Evolutionary conservation across 2,888 invertebrate genomes (phyloP).

Genomic region (Alitta virens): DNA sequence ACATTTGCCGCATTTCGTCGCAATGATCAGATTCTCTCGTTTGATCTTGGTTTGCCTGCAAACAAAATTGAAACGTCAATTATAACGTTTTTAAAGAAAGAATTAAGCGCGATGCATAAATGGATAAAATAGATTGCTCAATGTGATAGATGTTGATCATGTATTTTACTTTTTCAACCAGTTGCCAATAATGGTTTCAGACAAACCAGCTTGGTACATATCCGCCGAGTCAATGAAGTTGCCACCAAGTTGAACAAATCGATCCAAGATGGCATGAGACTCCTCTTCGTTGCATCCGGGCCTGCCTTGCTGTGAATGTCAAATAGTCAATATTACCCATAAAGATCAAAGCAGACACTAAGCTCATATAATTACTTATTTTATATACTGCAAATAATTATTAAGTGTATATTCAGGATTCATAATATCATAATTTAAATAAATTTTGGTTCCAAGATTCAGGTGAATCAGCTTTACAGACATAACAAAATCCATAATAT

Average conservation of each 20-base stretch:
- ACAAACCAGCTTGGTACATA: conserved; percentile 36
- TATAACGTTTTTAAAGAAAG: background rate
- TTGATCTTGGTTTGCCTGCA: background rate
- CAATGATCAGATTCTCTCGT: conserved; percentile 19
- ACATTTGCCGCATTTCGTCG: conserved; percentile 22
- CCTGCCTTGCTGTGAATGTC: conserved; percentile 19
- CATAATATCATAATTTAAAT: too few relatives aligned
- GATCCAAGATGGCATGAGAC: conserved; percentile 40
- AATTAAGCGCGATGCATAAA: background rate
- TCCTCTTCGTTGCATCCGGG: conserved; percentile 28
- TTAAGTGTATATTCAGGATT: too few relatives aligned
- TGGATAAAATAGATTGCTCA: background rate
- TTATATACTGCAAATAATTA: too few relatives aligned
- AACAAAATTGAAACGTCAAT: background rate
- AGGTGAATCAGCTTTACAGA: background rate
- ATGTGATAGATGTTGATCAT: background rate
- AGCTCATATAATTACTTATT: too few relatives aligned
- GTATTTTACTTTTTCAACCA: conserved; percentile 37
- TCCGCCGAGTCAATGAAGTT: conserved; percentile 53
- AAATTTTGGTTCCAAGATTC: too few relatives aligned
- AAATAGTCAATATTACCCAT: too few relatives aligned
- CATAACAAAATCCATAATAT: background rate
- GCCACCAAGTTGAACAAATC: conserved; percentile 44
- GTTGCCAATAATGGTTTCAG: conserved; percentile 45
- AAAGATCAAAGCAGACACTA: too few relatives aligned